Evolutionary conservation across 1,140 invertebrate species (phyloP), one percentile per base, ranked within the genome.

Genomic region (Gonioctena quinquepunctata): DNA sequence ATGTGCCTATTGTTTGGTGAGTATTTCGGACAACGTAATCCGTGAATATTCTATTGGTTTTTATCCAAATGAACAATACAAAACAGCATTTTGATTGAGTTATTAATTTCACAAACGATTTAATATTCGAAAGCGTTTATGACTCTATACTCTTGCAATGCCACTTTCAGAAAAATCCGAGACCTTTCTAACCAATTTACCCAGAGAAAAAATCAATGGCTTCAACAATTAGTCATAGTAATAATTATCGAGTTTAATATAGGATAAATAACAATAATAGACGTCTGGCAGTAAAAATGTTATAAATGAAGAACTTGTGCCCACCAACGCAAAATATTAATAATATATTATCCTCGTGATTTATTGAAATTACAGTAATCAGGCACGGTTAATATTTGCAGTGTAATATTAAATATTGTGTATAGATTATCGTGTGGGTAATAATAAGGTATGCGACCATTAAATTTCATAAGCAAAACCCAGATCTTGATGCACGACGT

Each of bases 391-490:
- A 71, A 74, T 74, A 66, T 74, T 69, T 69, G 33, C 60, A 56
- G 25, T 50, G 52, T 68, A 68, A 59, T 68, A 68, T 68, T 68
- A 68, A 68, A 68, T 68, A 66, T 66, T 66, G 63, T 66, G 63
- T 66, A 54, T 52, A 66, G 49, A 78, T 77, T 79, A 79, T 79
- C 76, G 68, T 73, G 73, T 65, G 54, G 75, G 76, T 79, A 79
- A 79, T 79, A 77, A 79, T 76, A 79, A 70, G 68, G 67, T 77
- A 33, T 61, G 66, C 28, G 66, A 61, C 76, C 75, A 79, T 79
- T 79, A 79, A 79, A 77, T 79, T 79, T 78, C 76, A 79, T 78
- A 78, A 78, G 75, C 74, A 78, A 78, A 78, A 77, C 72, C 70
- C 65, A 61, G 66, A 68, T 68, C 66, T 68, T 68, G 66, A 68